A percentile compares a stretch with the other conserved stretches of the same genome.
Evolutionary conservation across 2,888 invertebrate genomes (phyloP).

Genomic region (Pandemis cinnamomeana): DNA sequence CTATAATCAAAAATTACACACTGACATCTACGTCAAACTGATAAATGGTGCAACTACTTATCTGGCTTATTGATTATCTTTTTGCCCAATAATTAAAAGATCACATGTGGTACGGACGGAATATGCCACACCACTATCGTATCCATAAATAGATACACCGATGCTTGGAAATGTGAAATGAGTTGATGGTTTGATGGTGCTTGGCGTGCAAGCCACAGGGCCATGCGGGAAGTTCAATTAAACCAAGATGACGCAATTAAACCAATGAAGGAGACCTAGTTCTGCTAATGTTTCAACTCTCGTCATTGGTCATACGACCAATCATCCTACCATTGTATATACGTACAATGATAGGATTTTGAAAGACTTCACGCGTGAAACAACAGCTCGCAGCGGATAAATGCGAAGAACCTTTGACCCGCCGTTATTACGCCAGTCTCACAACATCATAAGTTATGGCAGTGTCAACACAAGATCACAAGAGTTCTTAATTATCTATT

Average conservation of each 20-base stretch:
- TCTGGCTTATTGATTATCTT: slow-evolving; percentile 15
- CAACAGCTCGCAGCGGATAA: not conserved
- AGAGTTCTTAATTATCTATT: not conserved
- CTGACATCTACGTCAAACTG: slow-evolving; percentile 10
- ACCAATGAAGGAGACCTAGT: slow-evolving; percentile 28
- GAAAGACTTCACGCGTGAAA: not conserved
- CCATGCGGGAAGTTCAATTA: slow-evolving; percentile 37
- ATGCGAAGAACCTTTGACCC: slow-evolving; percentile 9
- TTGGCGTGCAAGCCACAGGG: slow-evolving; percentile 6
- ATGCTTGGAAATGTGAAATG: slow-evolving; percentile 7
- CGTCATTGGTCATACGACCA: not conserved
- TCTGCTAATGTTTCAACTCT: slow-evolving; percentile 7
- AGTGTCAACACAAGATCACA: not conserved
- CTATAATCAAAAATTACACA: slow-evolving; percentile 3
- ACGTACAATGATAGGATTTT: not conserved
- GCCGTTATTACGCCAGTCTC: slow-evolving; percentile 4
- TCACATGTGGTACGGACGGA: not conserved
- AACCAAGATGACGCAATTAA: slow-evolving; percentile 29
- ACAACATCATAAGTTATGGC: not conserved
- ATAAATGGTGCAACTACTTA: slow-evolving; percentile 40
- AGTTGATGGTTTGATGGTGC: slow-evolving; percentile 17
- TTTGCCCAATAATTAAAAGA: slow-evolving; percentile 1
- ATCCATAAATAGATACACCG: not conserved
- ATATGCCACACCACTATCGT: not conserved
- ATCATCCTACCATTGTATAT: too few relatives aligned